These are phyloP conservation scores for Agonopterix heracliana DNA, from an alignment of 2,888 invertebrate species.

Conservation along the genomic window DNA sequence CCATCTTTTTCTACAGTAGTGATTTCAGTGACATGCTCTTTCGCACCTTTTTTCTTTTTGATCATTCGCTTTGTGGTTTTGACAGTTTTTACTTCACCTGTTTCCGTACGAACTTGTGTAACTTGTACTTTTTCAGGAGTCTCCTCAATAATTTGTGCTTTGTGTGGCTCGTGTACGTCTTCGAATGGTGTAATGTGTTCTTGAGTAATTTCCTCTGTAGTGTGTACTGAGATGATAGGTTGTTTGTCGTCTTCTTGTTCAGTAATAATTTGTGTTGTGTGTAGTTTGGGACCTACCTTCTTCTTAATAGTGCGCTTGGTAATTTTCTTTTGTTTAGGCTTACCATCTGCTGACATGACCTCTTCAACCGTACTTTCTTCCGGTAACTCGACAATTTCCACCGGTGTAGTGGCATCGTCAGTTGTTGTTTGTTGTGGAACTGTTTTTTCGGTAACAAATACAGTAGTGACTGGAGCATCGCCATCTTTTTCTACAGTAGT, in stretches of 20 bases:
- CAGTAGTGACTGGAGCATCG: too few relatives aligned
- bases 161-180: too few relatives aligned
- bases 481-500: too few relatives aligned
- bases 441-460: too few relatives aligned
- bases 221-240: constrained; percentile 26
- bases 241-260: constrained; percentile 19
- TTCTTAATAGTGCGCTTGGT: constrained; percentile 44
- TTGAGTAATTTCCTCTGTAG: constrained; percentile 22
- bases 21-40: constrained; percentile 26
- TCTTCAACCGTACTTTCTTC: constrained; percentile 16
- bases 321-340: constrained; percentile 15
- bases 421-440: constrained; percentile 7
- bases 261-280: constrained; percentile 17
- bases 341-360: constrained; percentile 13
- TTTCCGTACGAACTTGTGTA: too few relatives aligned
- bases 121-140: too few relatives aligned
- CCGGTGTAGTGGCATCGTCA: constrained; percentile 32
- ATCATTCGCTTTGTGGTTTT: constrained; percentile 29
- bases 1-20: constrained; percentile 17
- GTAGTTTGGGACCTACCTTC: constrained; percentile 19
- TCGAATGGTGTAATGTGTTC: constrained; percentile 23
- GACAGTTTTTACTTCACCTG: constrained; percentile 27
- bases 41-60: constrained; percentile 30
- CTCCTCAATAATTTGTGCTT: too few relatives aligned
- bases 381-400: constrained; percentile 21